Conservation (phyloP, 2,113 vertebrate genomes). For the Bucco capensis region DNA sequence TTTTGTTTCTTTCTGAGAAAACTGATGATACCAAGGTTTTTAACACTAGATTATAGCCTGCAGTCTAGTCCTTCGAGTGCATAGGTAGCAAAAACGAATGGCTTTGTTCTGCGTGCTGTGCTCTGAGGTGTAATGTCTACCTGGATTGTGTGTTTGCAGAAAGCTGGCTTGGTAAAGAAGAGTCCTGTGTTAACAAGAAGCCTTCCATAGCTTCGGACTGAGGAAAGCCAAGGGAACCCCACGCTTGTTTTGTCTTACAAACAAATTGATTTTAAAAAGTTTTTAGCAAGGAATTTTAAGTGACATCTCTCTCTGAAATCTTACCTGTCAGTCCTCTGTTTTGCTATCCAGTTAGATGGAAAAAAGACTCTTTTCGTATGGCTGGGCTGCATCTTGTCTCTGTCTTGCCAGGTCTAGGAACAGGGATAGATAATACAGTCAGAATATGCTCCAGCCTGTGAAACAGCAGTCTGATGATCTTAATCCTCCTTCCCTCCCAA, state of each 20-base stretch:
- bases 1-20: neutral
- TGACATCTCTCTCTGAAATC: neutral
- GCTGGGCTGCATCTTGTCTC: neutral
- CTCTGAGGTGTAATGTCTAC: neutral
- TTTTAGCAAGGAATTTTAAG: constrained; percentile 5
- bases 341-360: neutral
- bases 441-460: neutral
- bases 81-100: neutral
- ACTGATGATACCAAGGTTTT: neutral
- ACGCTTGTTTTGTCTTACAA: neutral
- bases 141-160: neutral
- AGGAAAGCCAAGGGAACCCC: constrained; percentile 8
- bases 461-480: neutral
- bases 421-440: neutral
- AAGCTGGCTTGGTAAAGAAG: neutral
- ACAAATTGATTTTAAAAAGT: neutral
- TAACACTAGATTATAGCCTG: neutral
- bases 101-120: neutral
- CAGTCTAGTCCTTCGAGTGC: neutral
- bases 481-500: neutral
- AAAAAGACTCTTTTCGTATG: neutral
- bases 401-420: neutral
- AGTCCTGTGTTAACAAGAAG: neutral
- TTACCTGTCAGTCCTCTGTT: neutral
- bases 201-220: neutral